Conservation (phyloP, 2,797 vertebrate genomes). For the Myoxocephalus aenaeus region DNA sequence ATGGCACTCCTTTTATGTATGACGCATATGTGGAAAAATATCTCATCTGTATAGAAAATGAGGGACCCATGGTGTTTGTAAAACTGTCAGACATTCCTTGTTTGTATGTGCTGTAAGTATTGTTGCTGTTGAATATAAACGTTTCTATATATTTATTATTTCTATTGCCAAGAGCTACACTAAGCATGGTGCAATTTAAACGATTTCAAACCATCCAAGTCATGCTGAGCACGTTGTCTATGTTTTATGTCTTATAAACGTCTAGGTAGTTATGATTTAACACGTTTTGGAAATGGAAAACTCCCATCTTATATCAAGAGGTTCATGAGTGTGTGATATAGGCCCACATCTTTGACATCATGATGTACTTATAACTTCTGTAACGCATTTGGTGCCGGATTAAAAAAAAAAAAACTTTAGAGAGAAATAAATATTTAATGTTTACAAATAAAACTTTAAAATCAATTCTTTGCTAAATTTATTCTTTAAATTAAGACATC, state of each 20-base stretch:
- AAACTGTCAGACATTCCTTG: conserved; percentile 98
- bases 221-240: conserved; percentile 95
- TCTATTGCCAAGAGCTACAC: conserved; percentile 95
- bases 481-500: conserved; percentile 40
- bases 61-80: conserved; percentile 98
- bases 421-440: conserved; percentile 98
- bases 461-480: conserved; percentile 72
- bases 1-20: conserved; percentile 95
- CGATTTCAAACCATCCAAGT: conserved; percentile 90
- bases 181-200: conserved; percentile 97
- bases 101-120: conserved; percentile 99
- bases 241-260: conserved; percentile 86
- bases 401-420: conserved; percentile 87
- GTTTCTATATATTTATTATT: conserved; percentile 99
- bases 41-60: conserved; percentile 87
- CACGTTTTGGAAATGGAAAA: conserved; percentile 80
- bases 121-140: conserved; percentile 99
- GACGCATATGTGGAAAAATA: conserved; percentile 89
- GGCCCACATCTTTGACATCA: conserved; percentile 86
- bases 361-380: conserved; percentile 88
- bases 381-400: conserved; percentile 86
- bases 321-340: conserved; percentile 82
- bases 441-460: conserved; percentile 98
- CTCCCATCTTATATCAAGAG: conserved; percentile 87
- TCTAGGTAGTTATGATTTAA: conserved; percentile 87